Evolutionary conservation across 2,888 invertebrate species (phyloP).

Genomic region (Agriotes lineatus): DNA sequence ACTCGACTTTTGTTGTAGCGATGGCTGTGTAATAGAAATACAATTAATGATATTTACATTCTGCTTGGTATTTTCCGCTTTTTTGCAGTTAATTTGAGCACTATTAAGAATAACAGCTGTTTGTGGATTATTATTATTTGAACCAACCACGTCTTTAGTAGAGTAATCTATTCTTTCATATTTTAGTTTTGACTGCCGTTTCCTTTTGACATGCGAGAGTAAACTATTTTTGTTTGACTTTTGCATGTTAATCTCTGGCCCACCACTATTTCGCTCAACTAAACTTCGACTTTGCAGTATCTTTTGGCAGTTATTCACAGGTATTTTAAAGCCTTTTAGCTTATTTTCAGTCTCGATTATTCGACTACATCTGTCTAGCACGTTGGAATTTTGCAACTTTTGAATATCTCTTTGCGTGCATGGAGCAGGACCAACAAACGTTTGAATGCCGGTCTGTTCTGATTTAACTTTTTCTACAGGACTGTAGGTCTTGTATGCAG

Average conservation of each 20-base stretch:
- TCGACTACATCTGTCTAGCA: not conserved
- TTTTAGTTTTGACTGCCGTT: not conserved
- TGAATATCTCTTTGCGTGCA: conserved; percentile 18
- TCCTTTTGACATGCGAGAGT: not conserved
- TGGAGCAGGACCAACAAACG: no score
- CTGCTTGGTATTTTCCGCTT: not conserved
- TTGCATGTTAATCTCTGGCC: not conserved
- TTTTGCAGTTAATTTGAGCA: not conserved
- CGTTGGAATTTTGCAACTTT: conserved; percentile 24
- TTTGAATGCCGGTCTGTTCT: no score
- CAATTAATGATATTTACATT: not conserved
- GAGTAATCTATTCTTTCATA: not conserved
- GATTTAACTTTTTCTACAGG: no score
- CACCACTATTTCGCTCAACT: conserved; percentile 1
- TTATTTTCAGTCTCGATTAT: conserved; percentile 30
- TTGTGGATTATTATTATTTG: not conserved
- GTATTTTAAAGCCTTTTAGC: not conserved
- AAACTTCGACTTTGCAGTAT: conserved; percentile 1
- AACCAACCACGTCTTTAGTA: not conserved
- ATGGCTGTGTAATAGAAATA: not conserved
- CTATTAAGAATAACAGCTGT: not conserved
- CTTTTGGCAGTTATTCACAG: not conserved
- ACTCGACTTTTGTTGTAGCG: no score
- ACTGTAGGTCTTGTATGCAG: no score
- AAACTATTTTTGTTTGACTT: no score